Evolutionary conservation across 2,113 vertebrate genomes (phyloP).

Genomic region (Laterallus jamaicensis): DNA sequence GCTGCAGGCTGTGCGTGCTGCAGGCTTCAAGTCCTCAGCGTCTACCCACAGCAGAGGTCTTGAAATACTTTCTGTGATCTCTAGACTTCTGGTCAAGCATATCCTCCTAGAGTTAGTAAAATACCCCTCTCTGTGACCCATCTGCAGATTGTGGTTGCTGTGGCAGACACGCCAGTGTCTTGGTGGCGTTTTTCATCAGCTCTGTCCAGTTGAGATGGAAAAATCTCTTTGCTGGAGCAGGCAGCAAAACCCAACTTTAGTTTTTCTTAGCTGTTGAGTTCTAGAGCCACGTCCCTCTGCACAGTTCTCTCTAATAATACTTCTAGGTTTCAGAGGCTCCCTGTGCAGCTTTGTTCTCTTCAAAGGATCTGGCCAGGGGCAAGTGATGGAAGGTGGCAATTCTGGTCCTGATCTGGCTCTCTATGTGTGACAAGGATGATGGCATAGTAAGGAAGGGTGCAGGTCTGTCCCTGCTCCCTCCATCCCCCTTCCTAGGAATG

Average conservation of each 20-base stretch:
- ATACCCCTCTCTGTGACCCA: background rate
- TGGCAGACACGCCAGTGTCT: background rate
- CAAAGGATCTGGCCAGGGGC: background rate
- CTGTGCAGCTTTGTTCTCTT: background rate
- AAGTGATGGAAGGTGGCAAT: background rate
- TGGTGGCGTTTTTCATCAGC: background rate
- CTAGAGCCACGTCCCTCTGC: background rate
- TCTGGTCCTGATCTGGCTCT: background rate
- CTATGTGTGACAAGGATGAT: background rate
- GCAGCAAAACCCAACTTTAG: background rate
- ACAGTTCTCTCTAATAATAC: background rate
- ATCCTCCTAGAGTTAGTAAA: background rate
- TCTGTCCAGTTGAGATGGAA: background rate
- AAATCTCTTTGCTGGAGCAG: background rate
- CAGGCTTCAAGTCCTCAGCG: background rate
- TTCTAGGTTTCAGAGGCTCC: background rate
- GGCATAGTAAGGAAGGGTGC: background rate
- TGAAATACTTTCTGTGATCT: background rate
- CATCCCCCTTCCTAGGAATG: background rate
- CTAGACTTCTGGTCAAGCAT: background rate
- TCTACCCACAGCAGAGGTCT: background rate
- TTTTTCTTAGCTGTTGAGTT: background rate
- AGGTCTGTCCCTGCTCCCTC: fast-evolving
- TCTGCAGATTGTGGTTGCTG: background rate
- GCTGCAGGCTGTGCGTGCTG: fast-evolving